Conservation (phyloP, 2,113 vertebrate species). For the Cottus gobio region DNA sequence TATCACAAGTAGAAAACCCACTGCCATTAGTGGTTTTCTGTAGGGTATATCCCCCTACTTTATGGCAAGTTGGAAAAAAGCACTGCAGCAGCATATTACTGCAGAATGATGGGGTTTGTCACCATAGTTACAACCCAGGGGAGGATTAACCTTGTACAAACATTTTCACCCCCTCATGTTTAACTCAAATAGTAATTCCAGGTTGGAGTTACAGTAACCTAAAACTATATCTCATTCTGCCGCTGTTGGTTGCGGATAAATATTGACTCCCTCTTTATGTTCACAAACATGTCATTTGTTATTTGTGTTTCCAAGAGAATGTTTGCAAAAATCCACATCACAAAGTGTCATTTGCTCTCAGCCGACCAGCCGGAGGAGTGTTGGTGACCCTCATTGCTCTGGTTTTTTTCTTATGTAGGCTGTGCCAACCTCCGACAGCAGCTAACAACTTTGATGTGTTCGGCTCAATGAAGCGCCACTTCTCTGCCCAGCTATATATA, state of each 20-base stretch:
- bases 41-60: slow-evolving; percentile 77
- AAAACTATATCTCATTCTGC: slow-evolving; percentile 57
- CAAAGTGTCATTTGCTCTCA: slow-evolving; percentile 49
- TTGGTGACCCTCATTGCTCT: slow-evolving; percentile 54
- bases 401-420: slow-evolving; percentile 38
- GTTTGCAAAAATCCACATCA: slow-evolving; percentile 62
- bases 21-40: slow-evolving; percentile 82
- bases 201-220: slow-evolving; percentile 59
- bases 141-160: slow-evolving; percentile 75
- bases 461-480: slow-evolving; percentile 58
- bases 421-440: slow-evolving; percentile 47
- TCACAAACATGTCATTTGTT: slow-evolving; percentile 72
- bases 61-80: slow-evolving; percentile 77
- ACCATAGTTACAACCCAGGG: slow-evolving; percentile 72
- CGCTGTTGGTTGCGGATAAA: slow-evolving; percentile 64
- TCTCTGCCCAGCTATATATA: slow-evolving; percentile 73
- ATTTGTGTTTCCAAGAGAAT: slow-evolving; percentile 66
- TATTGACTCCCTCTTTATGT: slow-evolving; percentile 67
- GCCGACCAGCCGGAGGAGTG: slow-evolving; percentile 33
- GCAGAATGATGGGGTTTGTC: slow-evolving; percentile 75
- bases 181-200: slow-evolving; percentile 47
- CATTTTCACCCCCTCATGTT: slow-evolving; percentile 59
- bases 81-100: slow-evolving; percentile 71
- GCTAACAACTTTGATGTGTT: slow-evolving; percentile 80
- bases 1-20: slow-evolving; percentile 80